Evolutionary conservation across 2,113 vertebrate genomes (phyloP), one percentile per base, ranked within the genome.

Genomic region (Corydoras sp.): DNA sequence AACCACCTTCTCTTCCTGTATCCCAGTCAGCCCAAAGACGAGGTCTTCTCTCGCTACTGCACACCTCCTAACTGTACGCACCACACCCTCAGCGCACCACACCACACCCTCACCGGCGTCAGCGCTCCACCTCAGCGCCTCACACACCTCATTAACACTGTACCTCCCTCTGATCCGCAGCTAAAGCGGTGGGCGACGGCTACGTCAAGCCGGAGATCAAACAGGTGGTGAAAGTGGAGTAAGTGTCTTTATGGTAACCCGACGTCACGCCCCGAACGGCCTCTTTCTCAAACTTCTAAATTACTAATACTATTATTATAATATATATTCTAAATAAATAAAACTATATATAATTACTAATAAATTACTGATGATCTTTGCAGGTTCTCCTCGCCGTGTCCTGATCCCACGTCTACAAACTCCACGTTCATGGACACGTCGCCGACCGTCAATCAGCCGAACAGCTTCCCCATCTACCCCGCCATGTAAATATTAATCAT

Each of bases 181-280:
- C 93, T 53, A 98, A 98, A 89, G 93, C 92, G 0, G 91, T 93
- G 71, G 97, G 77, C 2, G 77, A 98, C 1, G 96, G 97, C 32
- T 99, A 99, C 0, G 96, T 99, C 86, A 99, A 98, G 80, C 95
- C 96, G 0, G 95, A 96, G 87, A 99, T 99, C 86, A 98, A 96
- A 83, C 97, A 99, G 87, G 96, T 99, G 78, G 97, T 99, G 9
- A 80, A 80, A 76, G 95, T 96, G 43, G 96, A 98, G 97, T 98
- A 89, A 97, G 96, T 94, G 5, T 79, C 24, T 32, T 62, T 11
- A 13, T 43, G 13, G 10, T 53, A 53, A 53, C 18, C 12, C 0
- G 5, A 69, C 72, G 48, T 49, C 51, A n/a, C 6, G 24, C 15
- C n/a, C n/a, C 2, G 0, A 56, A 31, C 4, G 6, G 14, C 48